Evolutionary conservation across 2,797 vertebrate genomes (phyloP).

Genomic region (Xiphorhynchus erythropygius): DNA sequence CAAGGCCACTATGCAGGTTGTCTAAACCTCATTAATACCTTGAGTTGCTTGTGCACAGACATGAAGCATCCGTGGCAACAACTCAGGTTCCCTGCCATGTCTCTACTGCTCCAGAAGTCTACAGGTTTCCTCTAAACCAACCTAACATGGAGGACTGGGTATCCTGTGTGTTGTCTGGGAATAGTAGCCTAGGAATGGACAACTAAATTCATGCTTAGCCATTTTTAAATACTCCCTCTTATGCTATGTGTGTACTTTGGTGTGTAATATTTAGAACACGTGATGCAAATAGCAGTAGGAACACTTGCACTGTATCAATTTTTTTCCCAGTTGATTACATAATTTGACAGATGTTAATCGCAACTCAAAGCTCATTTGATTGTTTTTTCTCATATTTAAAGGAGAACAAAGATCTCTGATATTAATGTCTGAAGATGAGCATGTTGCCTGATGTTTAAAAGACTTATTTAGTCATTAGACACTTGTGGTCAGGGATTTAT

Average conservation of each 20-base stretch:
- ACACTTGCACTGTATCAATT: fast-evolving
- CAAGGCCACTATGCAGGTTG: not conserved
- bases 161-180: not conserved
- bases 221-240: not conserved
- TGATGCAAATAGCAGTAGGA: not conserved
- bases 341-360: slow-evolving; percentile 4
- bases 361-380: not conserved
- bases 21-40: not conserved
- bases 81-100: not conserved
- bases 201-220: not conserved
- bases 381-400: not conserved
- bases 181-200: not conserved
- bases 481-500: slow-evolving; percentile 27
- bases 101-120: not conserved
- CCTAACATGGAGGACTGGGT: not conserved
- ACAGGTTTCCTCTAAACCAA: not conserved
- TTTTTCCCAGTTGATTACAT: not conserved
- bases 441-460: not conserved
- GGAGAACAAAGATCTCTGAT: not conserved
- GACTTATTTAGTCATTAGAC: slow-evolving; percentile 3
- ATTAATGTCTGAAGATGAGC: not conserved
- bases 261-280: not conserved
- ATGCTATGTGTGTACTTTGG: fast-evolving
- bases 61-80: not conserved
- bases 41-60: not conserved